Percentiles rank a stretch among this genome's conserved stretches.
Evolutionary conservation across 1,140 invertebrate species (phyloP).

Genomic region (Microplitis demolitor): DNA sequence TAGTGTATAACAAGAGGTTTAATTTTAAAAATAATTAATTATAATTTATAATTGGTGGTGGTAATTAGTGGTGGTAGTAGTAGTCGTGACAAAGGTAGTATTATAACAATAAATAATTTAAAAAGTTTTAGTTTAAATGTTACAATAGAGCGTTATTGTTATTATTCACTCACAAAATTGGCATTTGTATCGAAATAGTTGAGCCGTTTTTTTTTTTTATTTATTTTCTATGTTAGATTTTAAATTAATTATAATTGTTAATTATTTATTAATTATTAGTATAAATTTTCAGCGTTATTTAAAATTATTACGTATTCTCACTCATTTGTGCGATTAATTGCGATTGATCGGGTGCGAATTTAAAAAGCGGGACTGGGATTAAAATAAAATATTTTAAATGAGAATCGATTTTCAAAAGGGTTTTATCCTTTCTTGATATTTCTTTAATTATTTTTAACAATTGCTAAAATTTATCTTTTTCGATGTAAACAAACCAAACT

Average conservation of each 20-base stretch:
- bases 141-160: background rate
- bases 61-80: constrained; percentile 24
- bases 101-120: constrained; percentile 11
- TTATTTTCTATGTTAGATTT: background rate
- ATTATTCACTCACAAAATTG: background rate
- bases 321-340: constrained; percentile 13
- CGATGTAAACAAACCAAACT: constrained; percentile 42
- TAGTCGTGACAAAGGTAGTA: constrained; percentile 17
- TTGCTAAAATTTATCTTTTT: constrained; percentile 24
- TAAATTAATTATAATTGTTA: background rate
- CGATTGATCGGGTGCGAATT: constrained; percentile 2
- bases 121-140: background rate
- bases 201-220: background rate
- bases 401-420: background rate
- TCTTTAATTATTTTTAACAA: constrained; percentile 16
- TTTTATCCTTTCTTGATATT: constrained; percentile 18
- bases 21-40: background rate
- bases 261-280: background rate
- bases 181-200: constrained; percentile 6
- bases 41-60: constrained; percentile 3
- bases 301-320: constrained; percentile 2
- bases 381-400: constrained; percentile 1
- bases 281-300: background rate
- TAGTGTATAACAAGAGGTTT: background rate
- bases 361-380: background rate